phyloP scores from a whole-genome alignment of 2,113 vertebrate species.

The Rhineura floridana region DNA sequence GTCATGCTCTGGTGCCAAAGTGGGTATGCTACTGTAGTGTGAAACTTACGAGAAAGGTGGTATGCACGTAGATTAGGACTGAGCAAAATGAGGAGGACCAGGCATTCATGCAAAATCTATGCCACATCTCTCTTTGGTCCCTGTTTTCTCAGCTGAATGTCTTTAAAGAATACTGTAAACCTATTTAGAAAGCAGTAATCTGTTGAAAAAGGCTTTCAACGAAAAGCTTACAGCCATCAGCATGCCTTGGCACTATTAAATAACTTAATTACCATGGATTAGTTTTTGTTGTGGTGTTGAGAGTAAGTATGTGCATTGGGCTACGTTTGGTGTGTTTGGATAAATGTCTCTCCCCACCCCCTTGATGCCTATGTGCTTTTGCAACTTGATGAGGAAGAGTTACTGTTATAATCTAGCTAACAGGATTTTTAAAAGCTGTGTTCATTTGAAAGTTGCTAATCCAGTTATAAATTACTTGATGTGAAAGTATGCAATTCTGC shows the following conservation, averaged over 20 bases:
- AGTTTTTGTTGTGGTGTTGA: background rate
- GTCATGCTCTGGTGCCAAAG: background rate
- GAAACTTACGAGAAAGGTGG: no score
- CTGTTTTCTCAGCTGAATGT: background rate
- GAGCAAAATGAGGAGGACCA: background rate
- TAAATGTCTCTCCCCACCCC: no score
- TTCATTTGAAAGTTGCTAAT: background rate
- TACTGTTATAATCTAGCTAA: background rate
- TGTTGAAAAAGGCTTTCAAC: background rate
- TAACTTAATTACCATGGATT: background rate
- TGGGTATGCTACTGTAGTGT: background rate
- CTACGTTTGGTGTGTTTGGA: background rate
- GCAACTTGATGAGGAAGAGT: background rate
- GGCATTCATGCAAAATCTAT: background rate
- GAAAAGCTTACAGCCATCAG: background rate
- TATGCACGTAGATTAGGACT: background rate
- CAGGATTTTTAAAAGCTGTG: background rate
- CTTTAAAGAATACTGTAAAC: slow-evolving; percentile 2
- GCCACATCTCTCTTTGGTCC: background rate
- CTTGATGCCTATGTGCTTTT: background rate
- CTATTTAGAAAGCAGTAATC: background rate
- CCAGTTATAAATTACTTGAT: rapidly evolving
- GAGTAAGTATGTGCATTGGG: background rate
- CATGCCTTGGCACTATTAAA: background rate
- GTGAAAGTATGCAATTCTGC: rapidly evolving